These are phyloP conservation scores for Chelonoidis abingdonii DNA, from an alignment of 2,113 vertebrate genomes.

Conservation along the genomic window DNA sequence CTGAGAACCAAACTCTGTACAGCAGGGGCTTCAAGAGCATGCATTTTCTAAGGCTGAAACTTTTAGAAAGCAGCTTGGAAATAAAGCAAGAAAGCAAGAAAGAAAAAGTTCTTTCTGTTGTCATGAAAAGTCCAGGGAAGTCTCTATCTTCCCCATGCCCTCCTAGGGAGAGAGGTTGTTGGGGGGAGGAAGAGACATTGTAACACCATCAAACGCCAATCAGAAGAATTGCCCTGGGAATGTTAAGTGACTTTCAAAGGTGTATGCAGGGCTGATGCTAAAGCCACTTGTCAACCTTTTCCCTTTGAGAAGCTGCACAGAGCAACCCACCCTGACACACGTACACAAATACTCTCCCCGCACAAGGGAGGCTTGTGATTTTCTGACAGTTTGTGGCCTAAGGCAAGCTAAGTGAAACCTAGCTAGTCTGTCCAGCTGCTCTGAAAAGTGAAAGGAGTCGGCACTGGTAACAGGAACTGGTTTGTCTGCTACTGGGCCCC, in stretches of 20 bases:
- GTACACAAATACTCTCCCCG: background rate
- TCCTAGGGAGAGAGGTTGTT: background rate
- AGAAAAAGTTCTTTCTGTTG: background rate
- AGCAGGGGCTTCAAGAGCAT: background rate
- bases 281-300: background rate
- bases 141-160: background rate
- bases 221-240: accelerated
- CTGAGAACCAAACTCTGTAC: background rate
- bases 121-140: background rate
- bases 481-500: background rate
- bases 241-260: background rate
- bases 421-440: background rate
- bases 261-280: background rate
- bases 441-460: background rate
- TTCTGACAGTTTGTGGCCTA: background rate
- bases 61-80: background rate
- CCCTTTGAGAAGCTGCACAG: background rate
- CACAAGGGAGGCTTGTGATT: background rate
- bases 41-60: background rate
- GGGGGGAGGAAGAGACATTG: background rate
- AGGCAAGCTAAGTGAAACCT: background rate
- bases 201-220: background rate
- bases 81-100: background rate
- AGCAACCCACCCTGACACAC: background rate
- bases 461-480: accelerated